Base-by-base conservation (phyloP, 2,888 invertebrate genomes). In the Rhingia campestris region DNA sequence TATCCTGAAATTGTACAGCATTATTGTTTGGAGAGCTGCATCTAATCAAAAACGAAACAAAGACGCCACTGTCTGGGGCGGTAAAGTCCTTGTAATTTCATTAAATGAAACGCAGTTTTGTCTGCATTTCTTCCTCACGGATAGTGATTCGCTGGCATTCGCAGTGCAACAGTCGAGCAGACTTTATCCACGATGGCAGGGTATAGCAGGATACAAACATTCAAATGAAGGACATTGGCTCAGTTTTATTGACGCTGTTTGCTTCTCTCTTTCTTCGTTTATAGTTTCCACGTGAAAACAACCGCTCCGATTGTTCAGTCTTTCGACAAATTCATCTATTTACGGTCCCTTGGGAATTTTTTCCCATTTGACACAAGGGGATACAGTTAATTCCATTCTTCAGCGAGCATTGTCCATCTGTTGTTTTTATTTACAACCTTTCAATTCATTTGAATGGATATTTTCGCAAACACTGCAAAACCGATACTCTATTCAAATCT, bases 381-480 rank as follows among this genome's bases (percentile, higher is more conserved):
- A 5, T 49, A 1, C 6, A 37, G 10, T 35, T n/a, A 4, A 30
- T 41, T 22, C 22, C 5, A 63, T 37, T 14, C 22, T 0, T n/a
- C 37, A 63, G 35, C 22, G 14, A 49, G 22, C 37, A 35, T 14
- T 47, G 39, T 64, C 35, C 47, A 61, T 64, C 37, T 63, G 43
- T 37, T 63, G 49, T 51, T 64, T 64, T 39, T 30, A 51, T 64
- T 63, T 63, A 6, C 6, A 64, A 30, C 51, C 41, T 53, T 53
- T 66, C 30, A 22, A 7, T 45, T 35, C 22, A 47, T 54, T 67
- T 56, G 67, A 51, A 70, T 59, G 33, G 59, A 51, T 51, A 22
- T 70, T 70, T 70, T 61, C 33, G 70, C 70, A 59, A 59, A 70
- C 59, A 70, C 61, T 58, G 69, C 69, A 56, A 9, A 30, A 39